phyloP scores from a whole-genome alignment of 2,888 invertebrate species.

The Charanyca ferruginea region DNA sequence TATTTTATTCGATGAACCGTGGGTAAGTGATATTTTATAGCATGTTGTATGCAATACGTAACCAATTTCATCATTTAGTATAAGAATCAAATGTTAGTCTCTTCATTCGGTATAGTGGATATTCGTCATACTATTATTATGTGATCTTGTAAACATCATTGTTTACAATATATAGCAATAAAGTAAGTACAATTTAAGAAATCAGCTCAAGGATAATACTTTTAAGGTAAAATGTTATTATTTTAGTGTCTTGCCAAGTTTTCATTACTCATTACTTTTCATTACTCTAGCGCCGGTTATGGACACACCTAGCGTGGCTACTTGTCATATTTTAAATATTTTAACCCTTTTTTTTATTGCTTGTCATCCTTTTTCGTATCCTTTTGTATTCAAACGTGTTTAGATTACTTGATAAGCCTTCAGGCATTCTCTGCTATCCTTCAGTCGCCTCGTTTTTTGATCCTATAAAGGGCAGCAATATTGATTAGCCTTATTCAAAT shows the following conservation, averaged over 20 bases:
- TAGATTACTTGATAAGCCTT: too few relatives aligned
- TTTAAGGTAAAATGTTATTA: constrained; percentile 18
- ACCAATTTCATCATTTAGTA: constrained; percentile 17
- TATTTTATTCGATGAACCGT: too few relatives aligned
- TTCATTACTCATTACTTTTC: too few relatives aligned
- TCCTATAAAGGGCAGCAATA: too few relatives aligned
- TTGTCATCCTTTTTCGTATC: too few relatives aligned
- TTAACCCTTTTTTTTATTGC: too few relatives aligned
- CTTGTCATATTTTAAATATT: too few relatives aligned
- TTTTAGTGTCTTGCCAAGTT: background rate
- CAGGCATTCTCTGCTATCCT: too few relatives aligned
- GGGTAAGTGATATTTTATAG: constrained; percentile 5
- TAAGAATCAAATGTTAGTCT: constrained; percentile 21
- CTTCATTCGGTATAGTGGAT: constrained; percentile 10
- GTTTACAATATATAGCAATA: constrained; percentile 44
- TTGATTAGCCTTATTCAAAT: too few relatives aligned
- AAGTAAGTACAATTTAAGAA: constrained; percentile 36
- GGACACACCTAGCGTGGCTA: background rate
- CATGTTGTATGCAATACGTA: constrained; percentile 12
- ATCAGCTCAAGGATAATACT: constrained; percentile 36
- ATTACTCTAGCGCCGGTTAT: background rate
- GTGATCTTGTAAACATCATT: constrained; percentile 33
- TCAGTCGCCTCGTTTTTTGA: too few relatives aligned
- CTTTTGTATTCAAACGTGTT: too few relatives aligned
- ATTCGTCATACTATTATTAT: constrained; percentile 13